Base-by-base conservation (phyloP, 2,113 vertebrate species). In the Prochilodus magdalenae region DNA sequence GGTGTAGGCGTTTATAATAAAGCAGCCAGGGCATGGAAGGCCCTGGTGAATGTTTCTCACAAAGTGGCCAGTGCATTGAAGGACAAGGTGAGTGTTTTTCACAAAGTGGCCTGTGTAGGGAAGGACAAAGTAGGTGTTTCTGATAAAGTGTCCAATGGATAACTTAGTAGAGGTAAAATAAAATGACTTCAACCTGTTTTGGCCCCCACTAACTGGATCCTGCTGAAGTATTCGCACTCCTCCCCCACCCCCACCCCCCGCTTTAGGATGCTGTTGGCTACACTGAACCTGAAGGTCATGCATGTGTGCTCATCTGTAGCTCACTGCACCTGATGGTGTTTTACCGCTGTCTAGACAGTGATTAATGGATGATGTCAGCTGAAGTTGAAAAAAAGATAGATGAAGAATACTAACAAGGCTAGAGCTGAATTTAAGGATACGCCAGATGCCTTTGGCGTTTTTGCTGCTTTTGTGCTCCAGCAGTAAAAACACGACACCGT, bases 201-300 rank as follows among this genome's bases (percentile, higher is more conserved):
- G 60, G 80, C 79, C 71, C 47, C n/a, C 30, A 66, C 72, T 33
- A 75, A 81, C 80, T 47, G 62, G 79, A 81, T 44, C 72, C 60
- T 51, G 60, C 73, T 53, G 71, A 81, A 74, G 66, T 74, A 81
- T 81, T 74, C 66, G 47, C 26, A 18, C 73, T n/a, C n/a, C n/a
- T n/a, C n/a, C n/a, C 36, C 36, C 36, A 36, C 36, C 36, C 36
- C 36, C 36, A 36, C 79, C 71, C 60, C 53, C 75, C 33, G 8
- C 70, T 81, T 30, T 49, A 65, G 79, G 79, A 81, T 29, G 60
- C 71, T 82, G 73, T 44, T 76, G 73, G 63, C 73, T 82, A 4
- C 13, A 7, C 80, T 59, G 63, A n/a, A 75, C 80, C 73, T 82
- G 80, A 82, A 75, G 73, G 80, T 82, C 80, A 76, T 26, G 80